Evolutionary conservation across 1,140 invertebrate species (phyloP), one percentile per base, ranked within the genome.

Genomic region (Achroia grisella): DNA sequence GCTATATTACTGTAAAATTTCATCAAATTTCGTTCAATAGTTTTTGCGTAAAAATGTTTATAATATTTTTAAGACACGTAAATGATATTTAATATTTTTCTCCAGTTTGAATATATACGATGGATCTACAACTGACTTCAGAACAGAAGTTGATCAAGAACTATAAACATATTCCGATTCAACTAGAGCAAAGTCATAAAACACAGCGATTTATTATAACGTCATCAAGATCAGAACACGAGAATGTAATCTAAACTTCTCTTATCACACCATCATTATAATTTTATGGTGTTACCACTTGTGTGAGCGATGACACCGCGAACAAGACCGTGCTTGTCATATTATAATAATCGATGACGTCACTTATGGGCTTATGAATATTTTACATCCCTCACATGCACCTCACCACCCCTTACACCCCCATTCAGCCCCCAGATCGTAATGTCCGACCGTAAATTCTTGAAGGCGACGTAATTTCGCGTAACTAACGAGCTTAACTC

Each of bases 351-450:
- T 52, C 54, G 54, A 56, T 56, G 54, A 37, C 34, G 45, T 56
- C 54, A 56, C 54, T 56, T 56, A 52, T 44, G 32, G 36, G 40
- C 54, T 56, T 56, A 56, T 56, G 54, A 56, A 56, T 56, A 56
- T 56, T 56, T 52, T 48, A 56, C 48, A 51, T 56, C 36, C 28
- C 46, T 45, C 46, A 48, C 42, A 36, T 32, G 46, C 31, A n/a
- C 33, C 12, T 29, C 11, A 27, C 39, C 32, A 27, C 39, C 15
- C 1, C 13, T 3, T 13, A 9, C 11, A 28, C 1, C 15, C 10
- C 0, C 13, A 10, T 9, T 9, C 14, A 13, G 37, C 10, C 23
- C 2, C 39, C 42, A 23, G 17, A 23, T 23, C 17, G 17, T 23
- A 23, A 39, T 48, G 47, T 44, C 47, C 51, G 35, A 34, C 39